These are phyloP conservation scores for Danio kyathit DNA, from an alignment of 2,797 vertebrate species.

Conservation along the genomic window DNA sequence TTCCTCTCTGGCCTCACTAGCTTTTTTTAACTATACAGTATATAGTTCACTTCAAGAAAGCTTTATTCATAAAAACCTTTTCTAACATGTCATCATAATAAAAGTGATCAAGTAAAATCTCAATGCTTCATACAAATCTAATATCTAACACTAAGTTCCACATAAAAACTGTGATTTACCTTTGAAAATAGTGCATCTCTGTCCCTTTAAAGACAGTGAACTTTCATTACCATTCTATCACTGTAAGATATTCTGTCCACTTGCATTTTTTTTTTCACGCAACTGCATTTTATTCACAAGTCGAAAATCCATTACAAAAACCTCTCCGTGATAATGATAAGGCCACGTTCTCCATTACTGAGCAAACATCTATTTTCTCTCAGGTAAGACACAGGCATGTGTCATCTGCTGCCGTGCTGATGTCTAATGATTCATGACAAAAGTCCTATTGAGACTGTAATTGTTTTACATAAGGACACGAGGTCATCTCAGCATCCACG, in stretches of 20 bases:
- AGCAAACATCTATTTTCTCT: constrained; percentile 24
- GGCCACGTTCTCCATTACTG: not conserved
- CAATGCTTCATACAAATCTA: not conserved
- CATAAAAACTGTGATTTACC: not conserved
- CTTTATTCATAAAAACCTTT: not conserved
- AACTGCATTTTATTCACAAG: constrained; percentile 22
- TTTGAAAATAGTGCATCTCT: not conserved
- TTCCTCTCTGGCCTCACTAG: constrained; percentile 33
- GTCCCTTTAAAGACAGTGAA: not conserved
- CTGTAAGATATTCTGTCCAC: not conserved
- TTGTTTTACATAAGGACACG: not conserved
- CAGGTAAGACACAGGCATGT: constrained; percentile 12
- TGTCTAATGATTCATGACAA: not conserved
- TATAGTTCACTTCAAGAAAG: constrained; percentile 1
- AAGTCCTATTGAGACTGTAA: not conserved
- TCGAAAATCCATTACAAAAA: not conserved
- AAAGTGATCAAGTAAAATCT: not conserved
- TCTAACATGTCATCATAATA: not conserved
- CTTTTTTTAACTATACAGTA: not conserved
- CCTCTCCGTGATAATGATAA: not conserved
- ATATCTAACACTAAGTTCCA: not conserved
- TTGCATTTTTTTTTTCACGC: constrained; percentile 5
- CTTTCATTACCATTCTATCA: constrained; percentile 9
- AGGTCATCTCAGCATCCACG: not conserved
- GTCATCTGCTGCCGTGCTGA: not conserved